Conservation (phyloP, 53 echinoderm and acorn worm genomes). For the Zoroaster sp. region DNA sequence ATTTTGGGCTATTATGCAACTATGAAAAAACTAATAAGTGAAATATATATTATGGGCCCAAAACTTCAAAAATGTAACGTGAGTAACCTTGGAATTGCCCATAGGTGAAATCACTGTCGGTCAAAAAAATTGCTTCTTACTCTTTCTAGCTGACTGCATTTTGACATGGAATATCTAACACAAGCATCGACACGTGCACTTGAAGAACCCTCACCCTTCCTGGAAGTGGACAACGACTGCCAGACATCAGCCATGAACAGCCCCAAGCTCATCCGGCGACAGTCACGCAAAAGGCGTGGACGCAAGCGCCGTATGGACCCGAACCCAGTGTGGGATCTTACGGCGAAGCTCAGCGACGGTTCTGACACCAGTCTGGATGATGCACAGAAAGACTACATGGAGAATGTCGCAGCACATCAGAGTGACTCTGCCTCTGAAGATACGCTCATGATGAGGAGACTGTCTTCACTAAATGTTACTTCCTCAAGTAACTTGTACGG, state of each 20-base stretch:
- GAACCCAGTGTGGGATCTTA: slow-evolving; percentile 88
- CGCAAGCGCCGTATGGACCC: slow-evolving; percentile 88
- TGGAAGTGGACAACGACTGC: slow-evolving; percentile 58
- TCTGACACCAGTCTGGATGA: slow-evolving; percentile 96
- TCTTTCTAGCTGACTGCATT: not conserved
- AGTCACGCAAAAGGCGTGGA: slow-evolving; percentile 77
- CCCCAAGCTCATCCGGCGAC: slow-evolving; percentile 77
- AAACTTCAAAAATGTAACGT: not conserved
- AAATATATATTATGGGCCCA: not conserved
- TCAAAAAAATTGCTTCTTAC: not conserved
- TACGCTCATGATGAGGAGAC: slow-evolving; percentile 76
- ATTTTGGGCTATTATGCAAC: not conserved
- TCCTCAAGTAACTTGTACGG: slow-evolving; percentile 97
- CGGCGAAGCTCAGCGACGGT: slow-evolving; percentile 82
- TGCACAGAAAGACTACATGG: slow-evolving; percentile 97
- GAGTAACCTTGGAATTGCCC: too few species aligned
- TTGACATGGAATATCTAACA: slow-evolving; percentile 68
- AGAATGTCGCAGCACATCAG: slow-evolving; percentile 73
- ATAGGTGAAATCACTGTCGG: too few species aligned
- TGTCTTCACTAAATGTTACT: slow-evolving; percentile 94
- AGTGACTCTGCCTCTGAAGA: slow-evolving; percentile 90
- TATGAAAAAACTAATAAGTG: not conserved
- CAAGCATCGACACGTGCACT: slow-evolving; percentile 52
- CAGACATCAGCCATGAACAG: slow-evolving; percentile 70
- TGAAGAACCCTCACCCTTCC: slow-evolving; percentile 41